Conservation (phyloP, 2,113 vertebrate species). For the Oceanodroma tethys region DNA sequence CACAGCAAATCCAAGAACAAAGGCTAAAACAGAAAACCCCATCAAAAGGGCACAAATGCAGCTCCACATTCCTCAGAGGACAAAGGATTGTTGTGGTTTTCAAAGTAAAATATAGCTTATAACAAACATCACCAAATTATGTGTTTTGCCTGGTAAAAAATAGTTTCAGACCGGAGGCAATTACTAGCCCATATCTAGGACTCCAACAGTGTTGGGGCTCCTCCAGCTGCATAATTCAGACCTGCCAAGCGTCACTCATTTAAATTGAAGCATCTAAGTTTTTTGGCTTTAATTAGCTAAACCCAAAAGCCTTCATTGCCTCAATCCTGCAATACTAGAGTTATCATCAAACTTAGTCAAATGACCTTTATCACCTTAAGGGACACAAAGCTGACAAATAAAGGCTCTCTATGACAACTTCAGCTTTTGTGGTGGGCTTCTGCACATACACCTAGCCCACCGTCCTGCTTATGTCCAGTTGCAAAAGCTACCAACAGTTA, state of each 20-base stretch:
- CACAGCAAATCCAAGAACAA: neutral
- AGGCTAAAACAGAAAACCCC: constrained; percentile 42
- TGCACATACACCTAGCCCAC: neutral
- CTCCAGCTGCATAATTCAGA: constrained; percentile 35
- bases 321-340: neutral
- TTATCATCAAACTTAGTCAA: neutral
- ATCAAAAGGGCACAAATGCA: constrained; percentile 28
- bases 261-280: neutral
- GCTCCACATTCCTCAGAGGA: constrained; percentile 26
- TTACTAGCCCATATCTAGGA: constrained; percentile 43
- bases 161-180: constrained; percentile 55
- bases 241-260: constrained; percentile 48
- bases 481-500: neutral
- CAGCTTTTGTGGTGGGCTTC: neutral
- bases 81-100: constrained; percentile 58
- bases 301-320: neutral
- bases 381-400: neutral
- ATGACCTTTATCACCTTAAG: neutral
- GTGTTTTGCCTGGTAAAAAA: constrained; percentile 56
- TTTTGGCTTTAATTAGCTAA: constrained; percentile 39
- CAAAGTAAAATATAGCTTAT: constrained; percentile 57
- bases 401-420: neutral
- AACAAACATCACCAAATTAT: constrained; percentile 29
- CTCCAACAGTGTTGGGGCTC: neutral
- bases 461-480: neutral